Base-by-base conservation (phyloP, 2,797 vertebrate genomes). In the Limosa lapponica region DNA sequence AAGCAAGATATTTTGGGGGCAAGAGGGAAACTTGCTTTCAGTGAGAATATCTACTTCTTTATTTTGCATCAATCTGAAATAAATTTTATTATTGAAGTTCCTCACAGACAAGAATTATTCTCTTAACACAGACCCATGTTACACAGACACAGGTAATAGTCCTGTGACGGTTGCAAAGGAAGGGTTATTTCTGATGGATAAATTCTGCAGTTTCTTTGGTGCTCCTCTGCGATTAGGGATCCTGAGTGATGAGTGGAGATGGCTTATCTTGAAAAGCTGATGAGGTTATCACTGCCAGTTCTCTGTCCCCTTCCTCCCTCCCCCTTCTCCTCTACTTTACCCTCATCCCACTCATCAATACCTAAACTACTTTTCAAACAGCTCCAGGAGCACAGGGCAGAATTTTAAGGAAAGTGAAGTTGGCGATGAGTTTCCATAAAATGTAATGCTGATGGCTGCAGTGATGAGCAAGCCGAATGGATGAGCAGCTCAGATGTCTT, bases 251-350 rank as follows among this genome's bases (percentile, higher is more conserved):
- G 77, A 89, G 49, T 71, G 49, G 48, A 90, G 58, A 49, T 0
- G 1, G 51, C 64, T 81, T 83, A 30, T n/a, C 82, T 82, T 13
- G 57, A 84, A 82, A 55, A 93, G 54, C 36, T 73, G 65, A 88
- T 65, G 82, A 93, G 70, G 69, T 95, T 92, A 79, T 93, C 93
- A 62, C 66, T 91, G 77, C 73, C 54, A 93, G 58, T 69, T 82
- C 3, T 0, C 41, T 75, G 72, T 23, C 28, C 54, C 16, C 19
- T 75, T 59, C 34, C 66, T 75, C 49, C 83, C 37, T 74, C 49
- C 62, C 16, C 11, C 7, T 3, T 59, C 66, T 88, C 73, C 54
- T 86, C 86, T 93, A 82, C 86, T 94, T 94, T 79, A 64, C 28
- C 51, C 59, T 93, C 83, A 79, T 90, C 43, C 62, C 28, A 62